Evolutionary conservation across 2,888 invertebrate genomes (phyloP).

Genomic region (Cephus nigrinus): DNA sequence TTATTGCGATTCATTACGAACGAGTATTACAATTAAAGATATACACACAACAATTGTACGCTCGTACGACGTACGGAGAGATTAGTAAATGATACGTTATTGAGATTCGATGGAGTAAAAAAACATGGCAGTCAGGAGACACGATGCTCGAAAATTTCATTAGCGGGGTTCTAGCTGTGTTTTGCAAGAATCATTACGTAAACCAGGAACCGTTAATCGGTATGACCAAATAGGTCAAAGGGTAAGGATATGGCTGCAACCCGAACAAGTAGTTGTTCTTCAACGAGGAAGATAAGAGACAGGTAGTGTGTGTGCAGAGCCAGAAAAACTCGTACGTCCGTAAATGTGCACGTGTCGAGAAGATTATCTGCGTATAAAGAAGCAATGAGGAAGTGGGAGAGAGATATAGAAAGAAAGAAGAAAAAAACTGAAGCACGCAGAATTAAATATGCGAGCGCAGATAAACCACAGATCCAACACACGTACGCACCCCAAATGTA

Average conservation of each 20-base stretch:
- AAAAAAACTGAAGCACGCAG: neutral
- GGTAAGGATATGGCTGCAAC: neutral
- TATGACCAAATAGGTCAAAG: neutral
- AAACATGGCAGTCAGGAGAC: neutral
- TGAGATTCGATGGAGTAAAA: neutral
- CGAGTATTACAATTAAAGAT: neutral
- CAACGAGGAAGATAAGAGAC: neutral
- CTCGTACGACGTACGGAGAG: neutral
- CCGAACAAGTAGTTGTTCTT: neutral
- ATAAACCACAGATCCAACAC: slow-evolving; percentile 25
- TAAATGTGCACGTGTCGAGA: slow-evolving; percentile 9
- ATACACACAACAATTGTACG: neutral
- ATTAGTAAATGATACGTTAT: neutral
- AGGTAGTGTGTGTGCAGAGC: neutral
- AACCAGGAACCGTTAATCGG: neutral
- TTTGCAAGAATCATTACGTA: neutral
- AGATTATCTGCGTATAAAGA: slow-evolving; percentile 25
- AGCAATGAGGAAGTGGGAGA: slow-evolving; percentile 17
- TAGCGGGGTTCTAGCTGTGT: neutral
- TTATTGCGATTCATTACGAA: slow-evolving; percentile 2
- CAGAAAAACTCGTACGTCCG: neutral
- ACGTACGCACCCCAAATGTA: neutral
- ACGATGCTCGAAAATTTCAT: neutral
- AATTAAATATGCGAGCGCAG: slow-evolving; percentile 10
- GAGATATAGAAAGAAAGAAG: neutral